Evolutionary conservation across 2,797 vertebrate genomes (phyloP).

Genomic region (Acanthurus leucopareius): DNA sequence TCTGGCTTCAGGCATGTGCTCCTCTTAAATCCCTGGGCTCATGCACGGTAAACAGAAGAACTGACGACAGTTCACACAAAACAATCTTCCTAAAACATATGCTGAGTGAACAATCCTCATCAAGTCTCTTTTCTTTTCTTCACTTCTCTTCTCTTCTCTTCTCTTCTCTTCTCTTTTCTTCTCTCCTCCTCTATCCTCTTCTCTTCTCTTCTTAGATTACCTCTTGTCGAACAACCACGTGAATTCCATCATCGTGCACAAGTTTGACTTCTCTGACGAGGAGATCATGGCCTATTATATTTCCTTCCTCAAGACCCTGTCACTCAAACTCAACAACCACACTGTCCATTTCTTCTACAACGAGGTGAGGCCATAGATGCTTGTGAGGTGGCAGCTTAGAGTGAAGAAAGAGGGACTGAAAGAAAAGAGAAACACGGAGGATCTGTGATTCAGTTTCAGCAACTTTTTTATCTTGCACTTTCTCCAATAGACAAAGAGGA

Average conservation of each 20-base stretch:
- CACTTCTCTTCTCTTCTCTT: not conserved
- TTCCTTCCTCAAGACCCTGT: slow-evolving; percentile 98
- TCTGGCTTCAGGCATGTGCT: not conserved
- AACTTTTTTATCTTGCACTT: not conserved
- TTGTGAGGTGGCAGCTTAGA: not conserved
- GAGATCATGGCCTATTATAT: slow-evolving; percentile 99
- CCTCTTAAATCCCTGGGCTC: not conserved
- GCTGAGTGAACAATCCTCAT: not conserved
- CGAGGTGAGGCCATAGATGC: slow-evolving; percentile 88
- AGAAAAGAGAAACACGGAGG: not conserved
- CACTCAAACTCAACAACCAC: slow-evolving; percentile 97
- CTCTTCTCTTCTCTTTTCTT: slow-evolving; percentile 7
- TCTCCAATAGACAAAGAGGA: not conserved
- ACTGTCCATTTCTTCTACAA: slow-evolving; percentile 99
- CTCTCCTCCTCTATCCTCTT: not conserved
- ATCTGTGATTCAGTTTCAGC: not conserved
- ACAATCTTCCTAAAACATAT: not conserved
- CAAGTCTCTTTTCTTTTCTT: not conserved
- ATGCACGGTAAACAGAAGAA: not conserved
- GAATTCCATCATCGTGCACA: slow-evolving; percentile 99
- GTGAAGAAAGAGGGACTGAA: not conserved
- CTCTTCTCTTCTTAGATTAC: slow-evolving; percentile 87
- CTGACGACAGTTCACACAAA: not conserved
- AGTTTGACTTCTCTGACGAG: slow-evolving; percentile 99
- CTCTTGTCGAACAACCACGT: slow-evolving; percentile 98